A percentile compares a stretch with the other conserved stretches of the same genome.
These are phyloP conservation scores for Oegoconia quadripuncta DNA, from an alignment of 2,888 invertebrate species.

Conservation along the genomic window DNA sequence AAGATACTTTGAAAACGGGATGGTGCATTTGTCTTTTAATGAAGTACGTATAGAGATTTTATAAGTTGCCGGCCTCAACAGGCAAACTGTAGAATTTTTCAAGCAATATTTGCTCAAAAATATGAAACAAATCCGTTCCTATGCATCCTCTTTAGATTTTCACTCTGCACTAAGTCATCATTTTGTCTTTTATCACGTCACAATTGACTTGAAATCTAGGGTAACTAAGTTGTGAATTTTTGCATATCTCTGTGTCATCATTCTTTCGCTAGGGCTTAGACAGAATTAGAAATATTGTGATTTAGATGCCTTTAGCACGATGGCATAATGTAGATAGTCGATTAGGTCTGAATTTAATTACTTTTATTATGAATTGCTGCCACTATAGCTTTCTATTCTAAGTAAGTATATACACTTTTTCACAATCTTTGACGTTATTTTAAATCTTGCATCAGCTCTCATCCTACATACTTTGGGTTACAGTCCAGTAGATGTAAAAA, in stretches of 20 bases:
- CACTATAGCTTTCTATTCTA: conserved; percentile 55
- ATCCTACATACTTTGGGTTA: too few relatives aligned
- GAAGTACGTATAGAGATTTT: too few relatives aligned
- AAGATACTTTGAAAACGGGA: too few relatives aligned
- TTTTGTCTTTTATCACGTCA: conserved; percentile 1
- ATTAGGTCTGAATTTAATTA: conserved; percentile 11
- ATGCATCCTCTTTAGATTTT: conserved; percentile 31
- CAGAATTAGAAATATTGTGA: conserved; percentile 63
- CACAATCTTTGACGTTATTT: not conserved
- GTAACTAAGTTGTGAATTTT: conserved; percentile 60
- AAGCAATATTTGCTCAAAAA: conserved; percentile 66
- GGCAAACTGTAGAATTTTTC: too few relatives aligned
- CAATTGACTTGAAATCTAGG: conserved; percentile 18
- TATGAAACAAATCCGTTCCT: conserved; percentile 53
- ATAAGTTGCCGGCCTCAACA: too few relatives aligned
- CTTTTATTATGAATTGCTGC: conserved; percentile 38
- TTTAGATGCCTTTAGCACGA: conserved; percentile 70
- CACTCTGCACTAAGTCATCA: conserved; percentile 17
- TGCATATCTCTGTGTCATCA: conserved; percentile 64
- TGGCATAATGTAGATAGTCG: conserved; percentile 31
- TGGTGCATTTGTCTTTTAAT: too few relatives aligned
- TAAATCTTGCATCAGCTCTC: not conserved
- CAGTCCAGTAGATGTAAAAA: too few relatives aligned
- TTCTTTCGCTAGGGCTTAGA: conserved; percentile 60
- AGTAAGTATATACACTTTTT: conserved; percentile 29